Evolutionary conservation across 1,140 invertebrate genomes (phyloP), one percentile per base, ranked within the genome.

Genomic region (Ladona fulva): DNA sequence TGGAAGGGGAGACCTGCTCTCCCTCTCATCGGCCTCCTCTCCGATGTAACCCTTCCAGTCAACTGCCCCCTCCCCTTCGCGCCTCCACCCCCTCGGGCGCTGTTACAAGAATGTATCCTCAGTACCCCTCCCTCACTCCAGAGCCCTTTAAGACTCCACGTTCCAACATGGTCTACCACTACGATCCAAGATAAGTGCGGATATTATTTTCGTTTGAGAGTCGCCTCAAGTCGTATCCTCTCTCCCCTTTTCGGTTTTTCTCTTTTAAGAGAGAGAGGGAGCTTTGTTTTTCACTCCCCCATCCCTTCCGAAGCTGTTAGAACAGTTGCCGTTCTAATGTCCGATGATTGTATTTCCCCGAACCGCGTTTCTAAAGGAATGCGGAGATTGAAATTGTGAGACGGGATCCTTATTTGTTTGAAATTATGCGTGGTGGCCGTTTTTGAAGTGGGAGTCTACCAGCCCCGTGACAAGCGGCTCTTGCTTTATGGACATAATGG

Each of bases 91-190:
- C 52, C 52, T 12, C 52, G 12, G 16, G 52, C 52, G 52, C 52
- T 22, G 29, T 22, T 22, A 22, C 52, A 22, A 66, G 52, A 66
- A 16, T 66, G 16, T 22, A 16, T 66, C 52, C 52, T 66, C 52
- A 12, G 16, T 66, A 16, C 52, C 52, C 52, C 52, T 16, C 52
- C 52, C 44, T 19, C 44, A 11, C 44, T 11, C 44, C 44, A 52
- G 19, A 52, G 10, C 44, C 44, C 52, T 66, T 66, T 66, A 22
- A 66, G 12, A 66, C 52, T 19, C 52, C 52, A 66, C 52, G 52
- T 66, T 66, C 52, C 52, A 66, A 66, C 52, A 66, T 22, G 52
- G 52, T 66, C 52, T 66, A 66, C 52, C 52, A 66, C 52, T 66
- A 66, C 52, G 52, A 22, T 66, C 52, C 52, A 12, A 66, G 52